Base-by-base conservation (phyloP, 2,888 invertebrate genomes). In the Amorpha juglandis region DNA sequence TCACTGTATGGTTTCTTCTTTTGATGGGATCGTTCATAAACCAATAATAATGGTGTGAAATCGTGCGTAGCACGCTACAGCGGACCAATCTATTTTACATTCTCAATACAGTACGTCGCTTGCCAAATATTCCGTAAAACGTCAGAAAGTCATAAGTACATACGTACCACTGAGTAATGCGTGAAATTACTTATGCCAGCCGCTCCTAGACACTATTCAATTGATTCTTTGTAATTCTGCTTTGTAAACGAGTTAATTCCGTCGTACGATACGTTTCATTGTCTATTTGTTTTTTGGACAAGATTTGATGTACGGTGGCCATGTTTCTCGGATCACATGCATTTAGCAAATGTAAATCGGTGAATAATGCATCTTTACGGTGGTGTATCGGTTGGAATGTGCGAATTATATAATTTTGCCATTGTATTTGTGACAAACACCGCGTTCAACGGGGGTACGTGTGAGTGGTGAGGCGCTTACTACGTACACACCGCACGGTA, bases 81-180 rank as follows among this genome's bases (percentile, higher is more conserved):
- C 80, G 84, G 81, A 83, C 82, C 84, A 81, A 83, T 86, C 79
- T 83, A 80, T 82, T 84, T 82, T 83, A 84, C 87, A 84, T 86
- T 88, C 83, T 85, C 86, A 84, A 84, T 87, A 87, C 84, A 89
- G 88, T 90, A 87, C 86, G 90, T 89, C 85, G 90, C 90, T 91
- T 93, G 92, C 92, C 92, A 93, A 93, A 92, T 92, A 92, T 89
- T 92, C 92, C 90, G 90, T 92, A 92, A 92, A 92, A 93, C 92
- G 92, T 93, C 92, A 92, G 92, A 92, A 92, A 92, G 92, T 91
- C 90, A 85, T 87, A 92, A 87, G 91, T 92, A 92, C 92, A 87
- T 92, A 91, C 90, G 88, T 89, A 87, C 89, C 89, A 90, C 90
- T 86, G 88, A 88, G 88, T 90, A 91, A 90, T 90, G 89, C 90